phyloP scores from a whole-genome alignment of 1,140 invertebrate species.

The Wasmannia auropunctata region DNA sequence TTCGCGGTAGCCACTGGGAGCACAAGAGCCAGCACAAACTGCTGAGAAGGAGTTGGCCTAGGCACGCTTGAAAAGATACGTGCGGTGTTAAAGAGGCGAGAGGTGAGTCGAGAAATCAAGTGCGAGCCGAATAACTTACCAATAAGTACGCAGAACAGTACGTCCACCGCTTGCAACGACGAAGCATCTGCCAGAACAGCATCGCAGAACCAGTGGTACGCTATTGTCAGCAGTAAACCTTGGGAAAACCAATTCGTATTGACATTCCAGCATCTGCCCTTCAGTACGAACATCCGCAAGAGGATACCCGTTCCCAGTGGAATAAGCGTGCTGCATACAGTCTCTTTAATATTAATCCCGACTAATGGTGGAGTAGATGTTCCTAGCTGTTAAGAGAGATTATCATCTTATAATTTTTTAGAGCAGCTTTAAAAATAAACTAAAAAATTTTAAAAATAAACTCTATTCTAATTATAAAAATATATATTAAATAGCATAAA shows the following conservation, averaged over 20 bases:
- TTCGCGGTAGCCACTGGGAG: slow-evolving; percentile 78
- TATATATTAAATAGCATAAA: slow-evolving; percentile 15
- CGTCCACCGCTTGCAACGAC: slow-evolving; percentile 79
- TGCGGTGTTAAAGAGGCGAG: not conserved
- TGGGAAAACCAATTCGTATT: slow-evolving; percentile 79
- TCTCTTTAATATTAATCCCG: slow-evolving; percentile 81
- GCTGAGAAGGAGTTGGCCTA: slow-evolving; percentile 80
- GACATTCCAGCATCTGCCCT: slow-evolving; percentile 55
- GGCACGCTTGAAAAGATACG: slow-evolving; percentile 73
- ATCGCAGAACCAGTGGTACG: slow-evolving; percentile 83
- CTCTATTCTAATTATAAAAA: not conserved
- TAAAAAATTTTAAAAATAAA: too few relatives aligned
- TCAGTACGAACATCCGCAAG: slow-evolving; percentile 67
- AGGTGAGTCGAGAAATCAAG: not conserved
- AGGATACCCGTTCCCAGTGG: slow-evolving; percentile 79
- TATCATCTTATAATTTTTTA: not conserved
- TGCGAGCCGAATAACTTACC: slow-evolving; percentile 66
- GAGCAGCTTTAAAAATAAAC: not conserved
- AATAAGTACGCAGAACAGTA: slow-evolving; percentile 81
- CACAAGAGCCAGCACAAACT: slow-evolving; percentile 82
- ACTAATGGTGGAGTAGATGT: slow-evolving; percentile 78
- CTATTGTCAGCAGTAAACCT: slow-evolving; percentile 77
- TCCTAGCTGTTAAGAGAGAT: slow-evolving; percentile 73
- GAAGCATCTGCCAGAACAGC: slow-evolving; percentile 80
- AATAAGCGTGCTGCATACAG: slow-evolving; percentile 80